phyloP scores from a whole-genome alignment of 1,140 invertebrate genomes.

The Drosophila prosaltans region DNA sequence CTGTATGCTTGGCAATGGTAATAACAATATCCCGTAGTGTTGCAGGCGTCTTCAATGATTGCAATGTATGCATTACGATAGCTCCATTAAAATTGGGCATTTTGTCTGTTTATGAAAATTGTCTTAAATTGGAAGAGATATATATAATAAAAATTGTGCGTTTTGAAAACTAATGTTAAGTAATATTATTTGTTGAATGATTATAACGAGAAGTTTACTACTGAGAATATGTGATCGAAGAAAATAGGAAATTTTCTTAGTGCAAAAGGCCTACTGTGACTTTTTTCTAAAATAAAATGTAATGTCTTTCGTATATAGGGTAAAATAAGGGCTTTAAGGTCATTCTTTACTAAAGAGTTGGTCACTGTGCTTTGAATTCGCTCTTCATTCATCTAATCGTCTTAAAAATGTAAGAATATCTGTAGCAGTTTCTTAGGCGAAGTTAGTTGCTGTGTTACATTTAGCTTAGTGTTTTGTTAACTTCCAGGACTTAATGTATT shows the following conservation, averaged over 20 bases:
- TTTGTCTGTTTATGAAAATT: not conserved
- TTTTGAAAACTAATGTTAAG: slow-evolving; percentile 2
- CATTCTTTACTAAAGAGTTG: too few species aligned
- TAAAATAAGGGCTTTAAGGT: too few species aligned
- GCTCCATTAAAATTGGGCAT: slow-evolving; percentile 71
- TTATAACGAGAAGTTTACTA: not conserved
- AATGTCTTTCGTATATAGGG: too few species aligned
- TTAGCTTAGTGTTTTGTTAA: too few species aligned
- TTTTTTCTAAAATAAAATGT: not conserved
- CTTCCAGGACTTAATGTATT: too few species aligned
- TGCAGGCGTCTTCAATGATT: slow-evolving; percentile 49
- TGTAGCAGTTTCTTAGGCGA: too few species aligned
- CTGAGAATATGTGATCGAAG: too few species aligned
- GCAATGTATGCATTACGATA: slow-evolving; percentile 59
- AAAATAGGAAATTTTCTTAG: not conserved
- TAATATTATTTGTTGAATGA: not conserved
- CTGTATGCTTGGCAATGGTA: slow-evolving; percentile 53
- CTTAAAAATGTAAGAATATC: too few species aligned
- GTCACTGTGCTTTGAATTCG: too few species aligned
- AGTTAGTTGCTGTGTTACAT: too few species aligned
- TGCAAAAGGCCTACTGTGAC: not conserved
- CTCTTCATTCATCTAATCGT: too few species aligned
- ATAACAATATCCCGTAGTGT: slow-evolving; percentile 59
- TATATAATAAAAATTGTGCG: too few species aligned
- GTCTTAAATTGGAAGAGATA: not conserved